Percentiles rank a stretch among this genome's conserved stretches.
Conservation (phyloP, 2,888 invertebrate genomes). For the Noctua comes region DNA sequence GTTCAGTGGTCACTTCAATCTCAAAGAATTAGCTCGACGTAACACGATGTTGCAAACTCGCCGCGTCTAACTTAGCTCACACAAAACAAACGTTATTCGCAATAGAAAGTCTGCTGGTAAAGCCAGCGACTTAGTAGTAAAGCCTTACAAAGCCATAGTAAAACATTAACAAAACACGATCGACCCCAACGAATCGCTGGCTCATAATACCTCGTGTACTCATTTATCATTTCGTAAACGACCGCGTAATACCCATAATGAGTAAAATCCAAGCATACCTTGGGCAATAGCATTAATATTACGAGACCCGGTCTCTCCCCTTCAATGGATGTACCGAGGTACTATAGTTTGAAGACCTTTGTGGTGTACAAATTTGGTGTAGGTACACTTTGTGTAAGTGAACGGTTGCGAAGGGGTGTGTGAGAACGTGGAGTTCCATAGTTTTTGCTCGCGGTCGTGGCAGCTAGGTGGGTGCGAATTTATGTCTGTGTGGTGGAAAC, state of each 20-base stretch:
- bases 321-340: constrained; percentile 69
- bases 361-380: constrained; percentile 57
- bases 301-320: constrained; percentile 80
- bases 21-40: constrained; percentile 44
- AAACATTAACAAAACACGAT: constrained; percentile 83
- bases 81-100: constrained; percentile 67
- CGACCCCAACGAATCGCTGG: constrained; percentile 75
- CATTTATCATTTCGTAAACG: constrained; percentile 89
- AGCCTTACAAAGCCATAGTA: constrained; percentile 78
- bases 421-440: background rate
- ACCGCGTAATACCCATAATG: constrained; percentile 89
- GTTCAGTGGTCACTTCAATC: constrained; percentile 37
- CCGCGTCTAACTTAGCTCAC: constrained; percentile 50
- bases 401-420: constrained; percentile 16
- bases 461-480: constrained; percentile 6
- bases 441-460: constrained; percentile 30
- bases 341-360: constrained; percentile 63
- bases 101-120: constrained; percentile 63
- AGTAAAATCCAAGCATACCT: constrained; percentile 89
- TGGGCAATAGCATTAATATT: constrained; percentile 88
- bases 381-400: constrained; percentile 30
- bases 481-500: background rate
- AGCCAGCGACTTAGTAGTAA: constrained; percentile 66
- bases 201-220: constrained; percentile 81
- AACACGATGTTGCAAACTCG: constrained; percentile 41